Conservation (phyloP, 2,888 invertebrate species). For the Pilophorus perplexus region DNA sequence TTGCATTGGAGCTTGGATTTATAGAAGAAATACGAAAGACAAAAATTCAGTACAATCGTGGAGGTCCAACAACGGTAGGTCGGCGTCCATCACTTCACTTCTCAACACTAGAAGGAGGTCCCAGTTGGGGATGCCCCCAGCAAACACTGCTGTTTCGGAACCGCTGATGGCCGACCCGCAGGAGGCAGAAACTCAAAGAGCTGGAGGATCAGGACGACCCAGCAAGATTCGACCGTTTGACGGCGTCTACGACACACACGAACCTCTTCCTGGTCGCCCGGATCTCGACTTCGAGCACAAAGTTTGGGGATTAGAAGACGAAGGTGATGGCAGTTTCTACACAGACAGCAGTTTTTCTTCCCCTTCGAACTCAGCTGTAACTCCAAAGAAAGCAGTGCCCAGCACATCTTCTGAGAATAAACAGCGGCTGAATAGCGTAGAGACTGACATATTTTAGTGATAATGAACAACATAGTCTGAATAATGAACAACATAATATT, state of each 20-base stretch:
- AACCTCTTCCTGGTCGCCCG: constrained; percentile 74
- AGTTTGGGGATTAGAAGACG: constrained; percentile 69
- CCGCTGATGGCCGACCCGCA: constrained; percentile 12
- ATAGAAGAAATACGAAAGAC: constrained; percentile 25
- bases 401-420: not conserved
- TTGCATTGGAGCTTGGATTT: constrained; percentile 44
- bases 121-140: constrained; percentile 46
- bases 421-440: constrained; percentile 40
- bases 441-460: constrained; percentile 45
- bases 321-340: constrained; percentile 51
- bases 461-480: not conserved
- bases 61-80: constrained; percentile 49
- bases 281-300: constrained; percentile 74
- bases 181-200: not conserved
- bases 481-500: constrained; percentile 15
- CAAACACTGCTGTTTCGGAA: constrained; percentile 14
- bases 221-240: constrained; percentile 65
- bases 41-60: constrained; percentile 33
- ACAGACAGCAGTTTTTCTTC: constrained; percentile 33
- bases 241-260: constrained; percentile 77
- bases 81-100: not conserved
- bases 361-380: constrained; percentile 18
- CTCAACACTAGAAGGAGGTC: constrained; percentile 26
- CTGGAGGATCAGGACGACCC: constrained; percentile 8
- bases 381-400: constrained; percentile 10